Conservation (phyloP, 2,113 vertebrate genomes). For the Cepphus grylle region DNA sequence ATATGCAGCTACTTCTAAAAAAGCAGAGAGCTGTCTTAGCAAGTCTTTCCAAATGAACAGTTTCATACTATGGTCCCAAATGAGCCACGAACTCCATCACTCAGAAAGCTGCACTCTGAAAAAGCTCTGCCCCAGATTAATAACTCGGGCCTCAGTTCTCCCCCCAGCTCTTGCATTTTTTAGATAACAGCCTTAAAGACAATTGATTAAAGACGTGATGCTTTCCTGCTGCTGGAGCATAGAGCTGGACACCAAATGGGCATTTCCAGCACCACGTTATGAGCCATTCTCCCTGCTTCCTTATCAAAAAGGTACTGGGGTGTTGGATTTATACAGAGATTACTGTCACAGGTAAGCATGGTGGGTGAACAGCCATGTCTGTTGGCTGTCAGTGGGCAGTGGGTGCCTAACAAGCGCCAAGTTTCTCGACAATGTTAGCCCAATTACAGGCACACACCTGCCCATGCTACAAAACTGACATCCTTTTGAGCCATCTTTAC, state of each 20-base stretch:
- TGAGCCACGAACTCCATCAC: background rate
- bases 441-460: background rate
- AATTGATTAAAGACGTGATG: background rate
- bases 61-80: background rate
- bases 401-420: background rate
- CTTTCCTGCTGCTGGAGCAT: rapidly evolving
- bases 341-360: rapidly evolving
- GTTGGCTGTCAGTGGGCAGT: background rate
- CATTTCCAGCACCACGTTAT: background rate
- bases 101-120: background rate
- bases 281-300: background rate
- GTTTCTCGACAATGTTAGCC: background rate
- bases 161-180: background rate
- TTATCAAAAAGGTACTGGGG: background rate
- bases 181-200: background rate
- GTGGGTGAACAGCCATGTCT: background rate
- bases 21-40: background rate
- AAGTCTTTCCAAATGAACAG: background rate
- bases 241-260: background rate
- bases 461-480: background rate
- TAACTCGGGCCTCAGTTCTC: background rate
- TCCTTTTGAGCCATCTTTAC: background rate
- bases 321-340: background rate
- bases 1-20: background rate
- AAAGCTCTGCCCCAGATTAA: background rate